Evolutionary conservation across 2,797 vertebrate species (phyloP).

Genomic region (Cynodonichthys magdalenae): DNA sequence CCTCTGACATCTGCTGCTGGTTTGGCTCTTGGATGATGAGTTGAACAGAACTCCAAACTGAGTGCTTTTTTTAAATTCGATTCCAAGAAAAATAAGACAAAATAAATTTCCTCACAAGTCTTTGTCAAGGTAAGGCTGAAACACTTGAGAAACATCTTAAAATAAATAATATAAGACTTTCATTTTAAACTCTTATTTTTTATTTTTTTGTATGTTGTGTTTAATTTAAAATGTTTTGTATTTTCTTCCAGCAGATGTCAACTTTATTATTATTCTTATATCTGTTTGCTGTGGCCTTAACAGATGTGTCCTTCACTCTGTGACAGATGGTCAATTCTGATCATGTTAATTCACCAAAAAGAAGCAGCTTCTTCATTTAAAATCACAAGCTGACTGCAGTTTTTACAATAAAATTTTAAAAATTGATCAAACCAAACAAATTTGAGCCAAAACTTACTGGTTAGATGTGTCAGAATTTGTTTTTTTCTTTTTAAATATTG

Average conservation of each 20-base stretch:
- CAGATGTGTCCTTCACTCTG: constrained; percentile 79
- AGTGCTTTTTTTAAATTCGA: constrained; percentile 17
- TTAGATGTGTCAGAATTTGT: background rate
- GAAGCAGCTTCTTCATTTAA: constrained; percentile 8
- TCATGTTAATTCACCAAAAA: constrained; percentile 70
- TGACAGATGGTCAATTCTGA: constrained; percentile 82
- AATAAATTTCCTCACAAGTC: constrained; percentile 39
- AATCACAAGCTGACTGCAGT: too few relatives aligned
- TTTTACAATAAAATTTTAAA: too few relatives aligned
- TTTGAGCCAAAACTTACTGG: background rate
- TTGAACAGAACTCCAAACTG: constrained; percentile 53
- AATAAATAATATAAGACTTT: background rate
- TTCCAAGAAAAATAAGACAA: constrained; percentile 1
- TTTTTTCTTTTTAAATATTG: background rate
- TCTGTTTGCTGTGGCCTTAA: constrained; percentile 70
- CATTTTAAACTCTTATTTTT: background rate
- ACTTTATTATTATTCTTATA: constrained; percentile 54
- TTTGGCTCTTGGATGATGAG: constrained; percentile 68
- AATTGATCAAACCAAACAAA: background rate
- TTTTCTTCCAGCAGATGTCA: constrained; percentile 72
- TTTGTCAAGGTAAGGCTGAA: constrained; percentile 71
- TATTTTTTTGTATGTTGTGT: too few relatives aligned
- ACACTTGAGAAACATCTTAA: background rate
- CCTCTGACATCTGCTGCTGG: constrained; percentile 7
- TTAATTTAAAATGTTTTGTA: too few relatives aligned